phyloP scores from a whole-genome alignment of 2,888 invertebrate species.

The Caradrina kadenii region DNA sequence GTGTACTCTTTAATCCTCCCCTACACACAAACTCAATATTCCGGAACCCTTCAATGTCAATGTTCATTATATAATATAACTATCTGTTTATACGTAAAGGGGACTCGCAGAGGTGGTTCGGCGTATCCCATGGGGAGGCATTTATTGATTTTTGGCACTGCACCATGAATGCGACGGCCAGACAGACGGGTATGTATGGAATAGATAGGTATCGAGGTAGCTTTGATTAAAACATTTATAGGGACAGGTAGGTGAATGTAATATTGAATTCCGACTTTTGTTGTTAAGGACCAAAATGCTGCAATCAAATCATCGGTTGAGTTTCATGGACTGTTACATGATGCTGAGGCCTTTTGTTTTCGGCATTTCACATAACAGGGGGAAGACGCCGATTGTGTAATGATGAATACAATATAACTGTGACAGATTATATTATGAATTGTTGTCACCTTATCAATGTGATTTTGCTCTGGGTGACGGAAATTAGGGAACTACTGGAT shows the following conservation, averaged over 20 bases:
- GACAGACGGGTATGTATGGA: constrained; percentile 47
- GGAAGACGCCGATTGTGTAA: too few relatives aligned
- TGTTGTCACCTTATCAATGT: too few relatives aligned
- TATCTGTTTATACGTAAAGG: constrained; percentile 33
- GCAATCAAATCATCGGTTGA: too few relatives aligned
- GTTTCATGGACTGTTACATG: too few relatives aligned
- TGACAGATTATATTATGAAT: too few relatives aligned
- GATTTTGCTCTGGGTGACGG: too few relatives aligned
- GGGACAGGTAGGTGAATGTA: background rate
- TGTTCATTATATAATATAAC: constrained; percentile 47
- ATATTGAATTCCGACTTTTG: background rate
- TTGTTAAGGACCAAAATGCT: background rate
- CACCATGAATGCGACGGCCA: constrained; percentile 63
- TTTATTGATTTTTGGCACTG: constrained; percentile 67
- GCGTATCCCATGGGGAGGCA: constrained; percentile 65
- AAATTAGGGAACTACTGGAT: too few relatives aligned
- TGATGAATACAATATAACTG: too few relatives aligned
- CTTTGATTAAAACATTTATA: constrained; percentile 26
- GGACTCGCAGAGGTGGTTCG: constrained; percentile 42
- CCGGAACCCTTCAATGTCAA: constrained; percentile 59
- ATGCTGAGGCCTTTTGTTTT: too few relatives aligned
- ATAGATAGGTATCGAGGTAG: constrained; percentile 26
- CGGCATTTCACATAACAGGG: too few relatives aligned
- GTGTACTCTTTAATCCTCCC: constrained; percentile 32
- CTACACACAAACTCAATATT: constrained; percentile 26